Percentiles rank a stretch among this genome's conserved stretches.
Evolutionary conservation across 2,888 invertebrate genomes (phyloP).

Genomic region (Drosophila anomalipes): DNA sequence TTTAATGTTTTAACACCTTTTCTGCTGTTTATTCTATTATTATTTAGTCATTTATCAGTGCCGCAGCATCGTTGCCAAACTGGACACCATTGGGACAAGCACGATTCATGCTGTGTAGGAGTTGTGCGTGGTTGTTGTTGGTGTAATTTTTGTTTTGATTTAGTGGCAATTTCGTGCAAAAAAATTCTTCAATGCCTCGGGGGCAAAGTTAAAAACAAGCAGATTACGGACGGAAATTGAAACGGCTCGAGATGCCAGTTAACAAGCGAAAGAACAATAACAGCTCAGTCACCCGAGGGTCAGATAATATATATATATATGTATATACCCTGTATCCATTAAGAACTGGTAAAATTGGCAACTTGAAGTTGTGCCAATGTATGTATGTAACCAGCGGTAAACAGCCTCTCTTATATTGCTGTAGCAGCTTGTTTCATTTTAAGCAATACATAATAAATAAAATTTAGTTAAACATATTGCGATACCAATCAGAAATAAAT

Average conservation of each 20-base stretch:
- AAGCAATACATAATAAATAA: background rate
- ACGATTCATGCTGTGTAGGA: constrained; percentile 59
- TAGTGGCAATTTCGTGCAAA: constrained; percentile 74
- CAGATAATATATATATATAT: constrained; percentile 19
- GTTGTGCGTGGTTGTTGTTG: constrained; percentile 39
- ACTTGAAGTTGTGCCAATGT: background rate
- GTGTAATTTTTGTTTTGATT: constrained; percentile 65
- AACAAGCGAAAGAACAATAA: constrained; percentile 58
- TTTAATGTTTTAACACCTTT: constrained; percentile 67
- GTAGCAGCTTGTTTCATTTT: background rate
- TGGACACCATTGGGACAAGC: constrained; percentile 40
- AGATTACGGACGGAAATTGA: constrained; percentile 71
- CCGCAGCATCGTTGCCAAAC: constrained; percentile 30
- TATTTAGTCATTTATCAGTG: constrained; percentile 77
- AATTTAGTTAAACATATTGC: background rate
- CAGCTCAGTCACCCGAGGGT: constrained; percentile 45
- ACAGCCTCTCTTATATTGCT: background rate
- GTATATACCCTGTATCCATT: constrained; percentile 6
- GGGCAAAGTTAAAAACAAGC: constrained; percentile 60
- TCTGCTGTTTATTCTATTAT: constrained; percentile 75
- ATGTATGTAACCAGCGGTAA: background rate
- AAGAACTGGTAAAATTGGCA: background rate
- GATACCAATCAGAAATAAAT: constrained; percentile 25
- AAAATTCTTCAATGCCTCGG: constrained; percentile 66
- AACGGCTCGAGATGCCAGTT: constrained; percentile 45